Evolutionary conservation across 2,797 vertebrate species (phyloP), one percentile per base, ranked within the genome.

Genomic region (Danio tinwini): DNA sequence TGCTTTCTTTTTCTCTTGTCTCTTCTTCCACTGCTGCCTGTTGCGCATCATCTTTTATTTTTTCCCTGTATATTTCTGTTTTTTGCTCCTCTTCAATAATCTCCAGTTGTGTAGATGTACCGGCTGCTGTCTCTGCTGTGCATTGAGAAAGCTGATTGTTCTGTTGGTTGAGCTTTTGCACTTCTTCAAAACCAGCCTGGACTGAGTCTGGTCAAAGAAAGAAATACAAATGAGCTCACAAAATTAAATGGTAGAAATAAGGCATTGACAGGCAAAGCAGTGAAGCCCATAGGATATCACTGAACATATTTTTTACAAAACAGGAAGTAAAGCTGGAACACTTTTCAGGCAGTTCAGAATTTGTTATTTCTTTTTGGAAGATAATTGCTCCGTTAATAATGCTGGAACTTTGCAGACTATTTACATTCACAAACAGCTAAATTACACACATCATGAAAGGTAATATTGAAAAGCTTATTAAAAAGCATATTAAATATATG

Each of bases 81-180:
- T 82, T 63, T 55, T 76, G 52, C 44, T 69, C 76, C 44, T 64
- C 45, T 45, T 58, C 62, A 74, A 92, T 92, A 64, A 89, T 85
- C 44, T 85, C 81, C 1, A 82, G 40, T 0, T 58, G 67, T 39
- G 88, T 82, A 45, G 63, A 78, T 65, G 39, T 44, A 61, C 75
- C 52, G 19, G 63, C 76, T 17, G 58, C 81, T 2, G 14, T 58
- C 10, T 87, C 89, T 1, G 82, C 75, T 29, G 82, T 87, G 74
- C 81, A 84, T 16, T 88, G 85, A 62, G 83, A 92, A 80, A 88
- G 82, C 68, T 90, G 89, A 2, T 81, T 29, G 90, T 97, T 97
- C 92, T 96, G 94, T 86, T 92, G 87, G 91, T 96, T 96, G 85
- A 95, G 93, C 61, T 95, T 92, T 74, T 95, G 90, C 74, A 97